Conservation (phyloP, 2,888 invertebrate genomes). For the Chloroclysta siterata region DNA sequence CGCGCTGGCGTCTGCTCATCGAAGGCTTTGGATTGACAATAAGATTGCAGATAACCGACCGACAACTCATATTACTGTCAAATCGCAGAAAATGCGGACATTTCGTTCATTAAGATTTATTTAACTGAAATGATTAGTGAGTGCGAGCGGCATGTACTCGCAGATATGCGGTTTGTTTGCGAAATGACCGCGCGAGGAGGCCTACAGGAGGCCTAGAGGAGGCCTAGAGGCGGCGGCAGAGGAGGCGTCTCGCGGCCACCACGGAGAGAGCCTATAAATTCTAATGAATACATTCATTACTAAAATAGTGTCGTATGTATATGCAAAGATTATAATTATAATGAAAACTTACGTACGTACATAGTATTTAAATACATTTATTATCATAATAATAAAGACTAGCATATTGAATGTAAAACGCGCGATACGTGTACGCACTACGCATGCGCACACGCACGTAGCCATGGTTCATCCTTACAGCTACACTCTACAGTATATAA, state of each 20-base stretch:
- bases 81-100: too few species aligned
- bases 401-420: constrained; percentile 78
- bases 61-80: too few species aligned
- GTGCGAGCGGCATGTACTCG: too few species aligned
- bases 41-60: too few species aligned
- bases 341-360: constrained; percentile 66
- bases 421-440: neutral
- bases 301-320: constrained; percentile 55
- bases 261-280: constrained; percentile 49
- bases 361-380: constrained; percentile 57
- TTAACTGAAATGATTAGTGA: too few species aligned
- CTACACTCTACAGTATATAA: constrained; percentile 37
- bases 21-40: too few species aligned
- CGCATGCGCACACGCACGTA: neutral
- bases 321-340: constrained; percentile 57
- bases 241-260: neutral
- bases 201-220: too few species aligned
- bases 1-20: too few species aligned
- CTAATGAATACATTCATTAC: constrained; percentile 61
- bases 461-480: constrained; percentile 27
- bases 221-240: neutral
- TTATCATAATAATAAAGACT: constrained; percentile 77
- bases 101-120: too few species aligned
- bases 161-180: too few species aligned
- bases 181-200: too few species aligned